phyloP scores from a whole-genome alignment of 1,140 invertebrate species.

The Diorhabda sublineata region DNA sequence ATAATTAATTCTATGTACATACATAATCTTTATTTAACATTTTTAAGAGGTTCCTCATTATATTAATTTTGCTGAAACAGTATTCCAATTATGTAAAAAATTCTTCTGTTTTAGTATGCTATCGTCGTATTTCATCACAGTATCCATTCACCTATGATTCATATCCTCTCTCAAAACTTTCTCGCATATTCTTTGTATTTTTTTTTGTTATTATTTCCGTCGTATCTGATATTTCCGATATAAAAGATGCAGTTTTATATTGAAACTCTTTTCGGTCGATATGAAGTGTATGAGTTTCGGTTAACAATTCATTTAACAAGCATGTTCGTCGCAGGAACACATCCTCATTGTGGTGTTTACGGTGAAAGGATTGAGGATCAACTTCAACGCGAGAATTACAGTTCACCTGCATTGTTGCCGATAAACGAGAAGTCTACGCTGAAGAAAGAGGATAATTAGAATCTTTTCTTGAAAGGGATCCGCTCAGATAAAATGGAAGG shows the following conservation, averaged over 20 bases:
- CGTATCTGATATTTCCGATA: too few species aligned
- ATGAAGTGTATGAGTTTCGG: neutral
- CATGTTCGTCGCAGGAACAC: neutral
- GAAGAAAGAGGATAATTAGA: slow-evolving; percentile 24
- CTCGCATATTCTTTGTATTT: too few species aligned
- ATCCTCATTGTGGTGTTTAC: slow-evolving; percentile 11
- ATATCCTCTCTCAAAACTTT: too few species aligned
- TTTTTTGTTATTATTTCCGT: too few species aligned
- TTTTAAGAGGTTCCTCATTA: too few species aligned
- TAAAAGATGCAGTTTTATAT: neutral
- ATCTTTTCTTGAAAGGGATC: slow-evolving; percentile 7
- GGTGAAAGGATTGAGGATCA: slow-evolving; percentile 10
- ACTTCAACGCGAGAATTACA: slow-evolving; percentile 19
- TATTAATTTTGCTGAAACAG: too few species aligned
- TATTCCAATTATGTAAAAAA: too few species aligned
- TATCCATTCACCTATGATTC: too few species aligned
- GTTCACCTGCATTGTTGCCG: slow-evolving; percentile 20
- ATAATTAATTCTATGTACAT: too few species aligned
- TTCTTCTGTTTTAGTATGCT: too few species aligned
- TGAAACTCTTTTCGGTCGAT: neutral
- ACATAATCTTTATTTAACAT: too few species aligned
- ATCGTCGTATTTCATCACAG: too few species aligned
- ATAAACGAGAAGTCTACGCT: slow-evolving; percentile 17
- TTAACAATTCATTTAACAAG: slow-evolving; percentile 14
- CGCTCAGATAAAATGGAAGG: neutral